phyloP scores from a whole-genome alignment of 1,140 invertebrate species.

The Coelopa frigida region DNA sequence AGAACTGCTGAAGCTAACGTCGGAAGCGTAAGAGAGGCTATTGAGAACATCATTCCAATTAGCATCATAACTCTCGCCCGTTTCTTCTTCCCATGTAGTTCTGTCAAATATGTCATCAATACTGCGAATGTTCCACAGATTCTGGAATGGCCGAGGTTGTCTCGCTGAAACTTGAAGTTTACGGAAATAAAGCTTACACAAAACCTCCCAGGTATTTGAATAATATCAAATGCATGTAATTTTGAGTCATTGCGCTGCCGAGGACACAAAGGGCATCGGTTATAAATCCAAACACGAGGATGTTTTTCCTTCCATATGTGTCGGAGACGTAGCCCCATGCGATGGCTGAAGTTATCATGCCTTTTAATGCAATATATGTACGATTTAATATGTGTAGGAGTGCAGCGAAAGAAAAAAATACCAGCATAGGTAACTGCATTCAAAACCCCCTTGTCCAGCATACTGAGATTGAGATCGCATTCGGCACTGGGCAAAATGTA shows the following conservation, averaged over 20 bases:
- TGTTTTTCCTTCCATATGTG: slow-evolving; percentile 60
- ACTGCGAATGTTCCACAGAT: slow-evolving; percentile 65
- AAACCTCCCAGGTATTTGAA: slow-evolving; percentile 69
- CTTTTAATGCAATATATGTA: slow-evolving; percentile 48
- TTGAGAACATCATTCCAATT: slow-evolving; percentile 52
- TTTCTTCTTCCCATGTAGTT: slow-evolving; percentile 57
- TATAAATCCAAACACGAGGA: slow-evolving; percentile 63
- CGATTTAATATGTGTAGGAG: too few species aligned
- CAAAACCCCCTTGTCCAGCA: slow-evolving; percentile 59
- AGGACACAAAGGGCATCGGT: slow-evolving; percentile 60
- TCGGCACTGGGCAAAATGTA: slow-evolving; percentile 63
- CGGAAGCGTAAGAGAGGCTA: slow-evolving; percentile 49
- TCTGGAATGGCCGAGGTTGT: slow-evolving; percentile 39
- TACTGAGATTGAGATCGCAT: slow-evolving; percentile 59
- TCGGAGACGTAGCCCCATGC: slow-evolving; percentile 78
- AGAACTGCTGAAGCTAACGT: slow-evolving; percentile 50
- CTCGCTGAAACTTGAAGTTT: too few species aligned
- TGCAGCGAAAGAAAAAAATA: too few species aligned
- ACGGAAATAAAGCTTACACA: slow-evolving; percentile 53
- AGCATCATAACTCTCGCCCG: slow-evolving; percentile 55
- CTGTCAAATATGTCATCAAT: slow-evolving; percentile 59
- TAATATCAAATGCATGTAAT: slow-evolving; percentile 59
- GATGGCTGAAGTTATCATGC: slow-evolving; percentile 73
- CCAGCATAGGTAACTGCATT: slow-evolving; percentile 60
- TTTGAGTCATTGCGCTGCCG: slow-evolving; percentile 58